Evolutionary conservation across 2,797 vertebrate species (phyloP).

Genomic region (Orientallactaga sibirica): DNA sequence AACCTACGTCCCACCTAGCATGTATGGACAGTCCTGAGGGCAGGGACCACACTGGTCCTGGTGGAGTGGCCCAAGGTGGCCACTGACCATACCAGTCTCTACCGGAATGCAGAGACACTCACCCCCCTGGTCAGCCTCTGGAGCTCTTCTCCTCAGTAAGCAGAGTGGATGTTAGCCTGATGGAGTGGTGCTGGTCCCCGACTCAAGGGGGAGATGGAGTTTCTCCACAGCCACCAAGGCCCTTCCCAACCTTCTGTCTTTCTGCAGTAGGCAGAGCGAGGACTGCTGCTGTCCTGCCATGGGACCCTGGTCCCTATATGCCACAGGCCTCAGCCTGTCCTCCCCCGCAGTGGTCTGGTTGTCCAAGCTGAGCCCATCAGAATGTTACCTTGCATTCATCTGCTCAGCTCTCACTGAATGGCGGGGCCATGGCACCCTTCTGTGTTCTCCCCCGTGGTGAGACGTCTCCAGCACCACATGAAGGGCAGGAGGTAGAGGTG

Average conservation of each 20-base stretch:
- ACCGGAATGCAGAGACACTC: not conserved
- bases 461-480: not conserved
- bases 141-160: constrained; percentile 20
- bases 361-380: not conserved
- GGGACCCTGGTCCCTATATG: fast-evolving
- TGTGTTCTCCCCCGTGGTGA: no score
- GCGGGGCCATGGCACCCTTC: not conserved
- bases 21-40: fast-evolving
- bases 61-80: not conserved
- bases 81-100: not conserved
- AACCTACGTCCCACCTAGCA: not conserved
- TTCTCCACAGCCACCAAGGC: not conserved
- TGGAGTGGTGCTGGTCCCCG: not conserved
- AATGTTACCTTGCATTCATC: not conserved
- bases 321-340: not conserved
- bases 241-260: constrained; percentile 15
- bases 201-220: not conserved
- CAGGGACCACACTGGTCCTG: not conserved
- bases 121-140: not conserved
- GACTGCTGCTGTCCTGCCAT: not conserved
- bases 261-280: fast-evolving
- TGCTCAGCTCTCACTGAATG: not conserved
- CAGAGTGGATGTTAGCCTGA: not conserved
- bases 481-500: fast-evolving
- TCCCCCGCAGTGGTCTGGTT: not conserved